phyloP scores from a whole-genome alignment of 2,888 invertebrate genomes.

The Isoperla grammatica region DNA sequence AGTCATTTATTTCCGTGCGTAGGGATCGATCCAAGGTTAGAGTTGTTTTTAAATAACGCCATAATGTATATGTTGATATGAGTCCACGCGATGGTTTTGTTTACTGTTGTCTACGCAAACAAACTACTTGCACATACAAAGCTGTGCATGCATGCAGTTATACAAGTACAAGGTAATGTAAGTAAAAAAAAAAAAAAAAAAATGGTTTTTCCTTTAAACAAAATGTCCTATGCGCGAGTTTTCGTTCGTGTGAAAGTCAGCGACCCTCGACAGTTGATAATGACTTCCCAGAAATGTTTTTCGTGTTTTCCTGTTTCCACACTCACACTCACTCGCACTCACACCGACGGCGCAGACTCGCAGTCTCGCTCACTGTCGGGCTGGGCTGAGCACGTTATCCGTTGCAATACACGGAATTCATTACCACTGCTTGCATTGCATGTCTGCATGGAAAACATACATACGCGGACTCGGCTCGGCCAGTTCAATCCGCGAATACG shows the following conservation, averaged over 20 bases:
- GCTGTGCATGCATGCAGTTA: too few species aligned
- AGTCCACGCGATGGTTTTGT: too few species aligned
- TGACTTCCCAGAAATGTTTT: conserved; percentile 13
- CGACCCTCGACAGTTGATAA: conserved; percentile 12
- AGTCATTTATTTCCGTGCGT: too few species aligned
- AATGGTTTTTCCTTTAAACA: conserved; percentile 8
- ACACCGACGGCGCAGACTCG: neutral
- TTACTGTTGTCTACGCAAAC: too few species aligned
- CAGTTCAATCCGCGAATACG: too few species aligned
- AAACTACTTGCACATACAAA: too few species aligned
- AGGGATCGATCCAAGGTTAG: too few species aligned
- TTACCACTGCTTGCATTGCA: neutral
- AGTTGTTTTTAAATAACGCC: too few species aligned
- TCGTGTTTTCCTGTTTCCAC: conserved; percentile 16
- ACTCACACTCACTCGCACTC: neutral
- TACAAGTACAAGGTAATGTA: too few species aligned
- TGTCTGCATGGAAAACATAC: too few species aligned
- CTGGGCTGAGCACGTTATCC: neutral
- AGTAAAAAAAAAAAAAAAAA: neutral
- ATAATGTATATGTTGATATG: too few species aligned
- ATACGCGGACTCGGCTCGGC: neutral
- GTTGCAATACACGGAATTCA: neutral
- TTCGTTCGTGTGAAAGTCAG: neutral
- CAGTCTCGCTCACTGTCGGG: neutral
- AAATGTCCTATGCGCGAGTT: conserved; percentile 7